These are phyloP conservation scores for Amyelois transitella DNA, from an alignment of 1,140 invertebrate genomes.

Conservation along the genomic window DNA sequence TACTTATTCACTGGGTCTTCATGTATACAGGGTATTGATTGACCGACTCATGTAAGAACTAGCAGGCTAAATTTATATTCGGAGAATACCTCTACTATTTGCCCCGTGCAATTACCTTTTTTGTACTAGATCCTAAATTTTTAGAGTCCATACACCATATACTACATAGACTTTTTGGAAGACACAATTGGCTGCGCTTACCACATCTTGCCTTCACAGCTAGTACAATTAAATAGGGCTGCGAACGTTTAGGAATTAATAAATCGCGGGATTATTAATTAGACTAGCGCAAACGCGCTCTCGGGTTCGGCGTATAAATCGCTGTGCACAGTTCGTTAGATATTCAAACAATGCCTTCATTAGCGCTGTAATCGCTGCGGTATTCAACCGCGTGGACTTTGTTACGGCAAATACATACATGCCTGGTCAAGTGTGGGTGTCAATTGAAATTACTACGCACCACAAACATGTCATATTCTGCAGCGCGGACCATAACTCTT, in stretches of 20 bases:
- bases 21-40: too few species aligned
- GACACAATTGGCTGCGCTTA: too few species aligned
- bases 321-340: slow-evolving; percentile 58
- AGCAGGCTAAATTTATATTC: too few species aligned
- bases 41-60: too few species aligned
- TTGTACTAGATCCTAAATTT: too few species aligned
- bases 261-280: slow-evolving; percentile 15
- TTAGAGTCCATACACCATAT: too few species aligned
- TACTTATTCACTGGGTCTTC: too few species aligned
- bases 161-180: too few species aligned
- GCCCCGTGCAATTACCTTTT: too few species aligned
- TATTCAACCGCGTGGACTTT: slow-evolving; percentile 25
- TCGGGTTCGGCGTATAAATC: slow-evolving; percentile 31
- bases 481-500: neutral
- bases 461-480: neutral
- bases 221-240: too few species aligned
- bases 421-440: slow-evolving; percentile 7
- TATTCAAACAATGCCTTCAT: slow-evolving; percentile 66
- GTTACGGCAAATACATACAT: slow-evolving; percentile 7
- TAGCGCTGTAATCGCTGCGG: slow-evolving; percentile 56
- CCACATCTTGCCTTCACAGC: too few species aligned
- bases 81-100: too few species aligned
- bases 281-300: slow-evolving; percentile 10
- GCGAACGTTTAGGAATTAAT: slow-evolving; percentile 1
- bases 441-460: slow-evolving; percentile 2